Evolutionary conservation across 2,797 vertebrate genomes (phyloP).

Genomic region (Spatula versicolor): DNA sequence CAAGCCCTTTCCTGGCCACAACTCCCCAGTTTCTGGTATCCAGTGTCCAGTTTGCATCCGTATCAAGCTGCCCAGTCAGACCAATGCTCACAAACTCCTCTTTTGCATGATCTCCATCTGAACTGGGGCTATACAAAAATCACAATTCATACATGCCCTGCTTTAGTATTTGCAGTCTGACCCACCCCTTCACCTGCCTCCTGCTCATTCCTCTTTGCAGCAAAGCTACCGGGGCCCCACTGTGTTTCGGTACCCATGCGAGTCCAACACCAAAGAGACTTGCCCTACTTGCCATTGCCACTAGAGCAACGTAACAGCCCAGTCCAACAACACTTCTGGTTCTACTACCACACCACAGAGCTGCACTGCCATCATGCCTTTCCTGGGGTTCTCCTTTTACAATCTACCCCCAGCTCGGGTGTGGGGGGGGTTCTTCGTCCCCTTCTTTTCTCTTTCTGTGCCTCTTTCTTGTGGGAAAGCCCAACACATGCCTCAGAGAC

Average conservation of each 20-base stretch:
- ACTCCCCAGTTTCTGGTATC: background rate
- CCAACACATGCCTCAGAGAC: background rate
- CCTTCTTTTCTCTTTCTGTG: background rate
- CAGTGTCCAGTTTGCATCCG: background rate
- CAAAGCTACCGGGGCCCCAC: background rate
- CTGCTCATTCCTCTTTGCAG: background rate
- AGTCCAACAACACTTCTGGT: background rate
- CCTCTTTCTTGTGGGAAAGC: slow-evolving; percentile 30
- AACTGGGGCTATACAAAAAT: background rate
- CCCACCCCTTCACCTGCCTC: background rate
- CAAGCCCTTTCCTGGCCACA: background rate
- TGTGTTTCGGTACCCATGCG: accelerated
- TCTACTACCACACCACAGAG: background rate
- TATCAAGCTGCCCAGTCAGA: background rate
- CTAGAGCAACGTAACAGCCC: background rate
- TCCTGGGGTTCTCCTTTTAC: background rate
- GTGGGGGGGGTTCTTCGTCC: background rate
- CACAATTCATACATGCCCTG: background rate
- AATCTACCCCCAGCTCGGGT: background rate
- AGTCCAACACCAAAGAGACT: accelerated
- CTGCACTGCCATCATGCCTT: background rate
- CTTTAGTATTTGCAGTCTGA: background rate
- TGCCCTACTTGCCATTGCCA: background rate
- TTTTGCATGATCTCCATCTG: background rate
- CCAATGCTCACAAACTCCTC: background rate